Evolutionary conservation across 2,888 invertebrate genomes (phyloP).

Genomic region (Lissocephala sabroskyi): DNA sequence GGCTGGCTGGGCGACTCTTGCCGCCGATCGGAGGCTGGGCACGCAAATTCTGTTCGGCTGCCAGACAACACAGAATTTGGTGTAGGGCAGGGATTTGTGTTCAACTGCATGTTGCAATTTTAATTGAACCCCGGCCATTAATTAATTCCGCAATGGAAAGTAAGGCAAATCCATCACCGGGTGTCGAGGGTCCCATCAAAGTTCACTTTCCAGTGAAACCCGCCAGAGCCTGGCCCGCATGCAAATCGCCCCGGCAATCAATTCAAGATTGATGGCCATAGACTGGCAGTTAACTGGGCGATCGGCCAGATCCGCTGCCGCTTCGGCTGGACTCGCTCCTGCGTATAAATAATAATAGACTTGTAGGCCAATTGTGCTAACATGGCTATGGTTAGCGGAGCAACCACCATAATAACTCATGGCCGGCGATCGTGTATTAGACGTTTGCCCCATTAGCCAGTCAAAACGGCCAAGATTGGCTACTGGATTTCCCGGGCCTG

Average conservation of each 20-base stretch:
- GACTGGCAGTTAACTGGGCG: conserved; percentile 55
- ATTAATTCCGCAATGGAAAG: conserved; percentile 70
- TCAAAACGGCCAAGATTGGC: conserved; percentile 43
- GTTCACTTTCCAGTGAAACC: neutral
- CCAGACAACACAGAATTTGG: conserved; percentile 27
- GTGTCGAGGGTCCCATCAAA: no score
- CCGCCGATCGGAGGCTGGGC: conserved; percentile 53
- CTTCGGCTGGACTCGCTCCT: neutral
- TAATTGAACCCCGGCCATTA: conserved; percentile 72
- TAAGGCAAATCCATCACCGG: neutral
- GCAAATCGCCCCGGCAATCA: neutral
- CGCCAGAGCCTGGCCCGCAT: neutral
- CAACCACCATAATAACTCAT: conserved; percentile 49
- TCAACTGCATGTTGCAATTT: conserved; percentile 71
- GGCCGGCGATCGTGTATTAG: conserved; percentile 18
- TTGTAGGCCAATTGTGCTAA: conserved; percentile 63
- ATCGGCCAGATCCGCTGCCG: conserved; percentile 18
- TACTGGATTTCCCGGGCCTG: conserved; percentile 45
- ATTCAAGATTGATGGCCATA: conserved; percentile 54
- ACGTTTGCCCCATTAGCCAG: conserved; percentile 55
- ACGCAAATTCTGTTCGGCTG: conserved; percentile 63
- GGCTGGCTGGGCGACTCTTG: conserved; percentile 39
- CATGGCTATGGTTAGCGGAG: conserved; percentile 55
- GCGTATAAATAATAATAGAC: conserved; percentile 61
- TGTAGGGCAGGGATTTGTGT: conserved; percentile 40